A percentile compares a stretch with the other conserved stretches of the same genome.
phyloP scores from a whole-genome alignment of 2,888 invertebrate genomes.

The Cyaniris semiargus region DNA sequence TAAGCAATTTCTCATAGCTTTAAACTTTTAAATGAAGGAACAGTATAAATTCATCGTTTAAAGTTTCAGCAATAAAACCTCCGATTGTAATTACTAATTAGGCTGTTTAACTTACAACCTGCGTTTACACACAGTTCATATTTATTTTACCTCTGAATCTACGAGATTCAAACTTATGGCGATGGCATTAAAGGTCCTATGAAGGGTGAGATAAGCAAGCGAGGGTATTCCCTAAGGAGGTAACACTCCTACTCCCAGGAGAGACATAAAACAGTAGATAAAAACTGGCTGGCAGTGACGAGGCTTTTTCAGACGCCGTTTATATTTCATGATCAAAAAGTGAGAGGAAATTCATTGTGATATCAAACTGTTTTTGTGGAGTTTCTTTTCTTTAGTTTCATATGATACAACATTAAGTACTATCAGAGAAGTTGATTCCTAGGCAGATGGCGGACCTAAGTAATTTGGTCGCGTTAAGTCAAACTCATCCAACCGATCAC shows the following conservation, averaged over 20 bases:
- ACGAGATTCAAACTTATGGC: background rate
- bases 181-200: background rate
- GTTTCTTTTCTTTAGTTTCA: background rate
- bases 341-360: background rate
- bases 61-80: background rate
- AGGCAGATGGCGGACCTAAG: no score
- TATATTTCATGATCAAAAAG: constrained; percentile 9
- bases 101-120: background rate
- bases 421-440: no score
- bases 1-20: no score
- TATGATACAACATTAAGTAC: no score
- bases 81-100: background rate
- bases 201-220: background rate
- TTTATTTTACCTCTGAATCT: background rate
- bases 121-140: background rate
- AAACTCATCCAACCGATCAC: no score
- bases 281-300: background rate
- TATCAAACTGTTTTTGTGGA: background rate
- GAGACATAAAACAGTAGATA: constrained; percentile 3
- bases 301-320: background rate
- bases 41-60: background rate
- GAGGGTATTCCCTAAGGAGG: background rate
- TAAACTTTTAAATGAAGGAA: no score
- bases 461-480: no score
- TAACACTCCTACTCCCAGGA: background rate